phyloP scores from a whole-genome alignment of 2,797 vertebrate genomes.

The Hapalemur alaotrensis region DNA sequence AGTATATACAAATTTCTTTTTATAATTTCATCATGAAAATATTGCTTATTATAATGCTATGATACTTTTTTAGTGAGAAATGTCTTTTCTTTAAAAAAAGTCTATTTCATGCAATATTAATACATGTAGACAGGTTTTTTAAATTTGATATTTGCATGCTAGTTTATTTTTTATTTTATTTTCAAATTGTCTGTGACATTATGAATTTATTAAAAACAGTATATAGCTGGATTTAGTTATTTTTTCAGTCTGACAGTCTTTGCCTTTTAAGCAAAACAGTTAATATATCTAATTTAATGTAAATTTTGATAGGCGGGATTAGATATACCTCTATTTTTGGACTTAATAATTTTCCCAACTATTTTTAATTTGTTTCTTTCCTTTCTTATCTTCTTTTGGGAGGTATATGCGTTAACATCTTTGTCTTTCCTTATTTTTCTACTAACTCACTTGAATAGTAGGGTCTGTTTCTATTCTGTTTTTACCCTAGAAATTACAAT shows the following conservation, averaged over 20 bases:
- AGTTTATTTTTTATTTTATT: slow-evolving; percentile 16
- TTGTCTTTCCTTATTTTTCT: neutral
- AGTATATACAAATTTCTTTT: neutral
- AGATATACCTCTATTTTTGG: neutral
- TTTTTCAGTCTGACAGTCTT: neutral
- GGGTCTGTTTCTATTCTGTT: neutral
- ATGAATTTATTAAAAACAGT: neutral
- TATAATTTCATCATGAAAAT: neutral
- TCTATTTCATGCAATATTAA: neutral
- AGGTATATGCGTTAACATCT: neutral
- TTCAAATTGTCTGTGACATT: neutral
- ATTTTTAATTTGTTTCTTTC: neutral
- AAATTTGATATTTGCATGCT: neutral
- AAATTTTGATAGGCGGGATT: neutral
- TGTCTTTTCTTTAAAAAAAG: neutral
- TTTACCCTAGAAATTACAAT: neutral
- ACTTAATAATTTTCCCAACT: neutral
- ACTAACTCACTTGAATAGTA: neutral
- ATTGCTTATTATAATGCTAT: neutral
- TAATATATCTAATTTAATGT: neutral
- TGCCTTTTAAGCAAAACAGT: neutral
- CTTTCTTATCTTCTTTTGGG: neutral
- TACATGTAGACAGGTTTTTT: neutral
- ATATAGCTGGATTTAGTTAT: neutral
- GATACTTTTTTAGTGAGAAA: neutral